These are phyloP conservation scores for Drosophila kambysellisi DNA, from an alignment of 2,888 invertebrate genomes.

Conservation along the genomic window DNA sequence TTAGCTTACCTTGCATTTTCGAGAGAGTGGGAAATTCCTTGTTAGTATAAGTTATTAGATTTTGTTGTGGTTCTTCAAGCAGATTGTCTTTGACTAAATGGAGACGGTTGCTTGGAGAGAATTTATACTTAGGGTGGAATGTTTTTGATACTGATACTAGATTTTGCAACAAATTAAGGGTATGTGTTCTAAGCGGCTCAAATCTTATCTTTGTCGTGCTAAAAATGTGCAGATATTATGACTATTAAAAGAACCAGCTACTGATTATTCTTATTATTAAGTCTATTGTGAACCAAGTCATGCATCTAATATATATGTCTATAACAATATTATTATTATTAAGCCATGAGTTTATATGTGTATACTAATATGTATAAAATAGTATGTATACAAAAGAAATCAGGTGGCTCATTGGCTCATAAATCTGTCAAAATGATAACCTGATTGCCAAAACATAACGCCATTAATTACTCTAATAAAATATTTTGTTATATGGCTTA, in stretches of 20 bases:
- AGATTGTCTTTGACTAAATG: constrained; percentile 57
- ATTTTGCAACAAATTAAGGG: constrained; percentile 52
- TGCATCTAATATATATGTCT: not conserved
- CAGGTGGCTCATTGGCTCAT: constrained; percentile 14
- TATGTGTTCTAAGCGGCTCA: constrained; percentile 38
- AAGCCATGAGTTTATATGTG: not conserved
- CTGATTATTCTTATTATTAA: not conserved
- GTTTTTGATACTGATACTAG: constrained; percentile 42
- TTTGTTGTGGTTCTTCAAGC: constrained; percentile 27
- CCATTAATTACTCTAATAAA: constrained; percentile 20
- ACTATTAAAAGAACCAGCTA: constrained; percentile 23
- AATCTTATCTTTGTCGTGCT: constrained; percentile 64
- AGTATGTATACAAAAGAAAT: not conserved
- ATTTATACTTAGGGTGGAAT: constrained; percentile 62
- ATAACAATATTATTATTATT: not conserved
- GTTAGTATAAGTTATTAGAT: constrained; percentile 1
- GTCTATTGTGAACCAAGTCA: not conserved
- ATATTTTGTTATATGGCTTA: constrained; percentile 6
- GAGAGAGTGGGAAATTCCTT: constrained; percentile 30
- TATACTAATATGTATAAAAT: not conserved
- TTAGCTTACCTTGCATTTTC: constrained; percentile 46
- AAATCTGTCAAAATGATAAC: constrained; percentile 53
- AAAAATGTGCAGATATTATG: constrained; percentile 42
- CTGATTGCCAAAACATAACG: constrained; percentile 19
- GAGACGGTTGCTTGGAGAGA: constrained; percentile 33